Evolutionary conservation across 1,140 invertebrate genomes (phyloP), one percentile per base, ranked within the genome.

Genomic region (Bombus fervidus): DNA sequence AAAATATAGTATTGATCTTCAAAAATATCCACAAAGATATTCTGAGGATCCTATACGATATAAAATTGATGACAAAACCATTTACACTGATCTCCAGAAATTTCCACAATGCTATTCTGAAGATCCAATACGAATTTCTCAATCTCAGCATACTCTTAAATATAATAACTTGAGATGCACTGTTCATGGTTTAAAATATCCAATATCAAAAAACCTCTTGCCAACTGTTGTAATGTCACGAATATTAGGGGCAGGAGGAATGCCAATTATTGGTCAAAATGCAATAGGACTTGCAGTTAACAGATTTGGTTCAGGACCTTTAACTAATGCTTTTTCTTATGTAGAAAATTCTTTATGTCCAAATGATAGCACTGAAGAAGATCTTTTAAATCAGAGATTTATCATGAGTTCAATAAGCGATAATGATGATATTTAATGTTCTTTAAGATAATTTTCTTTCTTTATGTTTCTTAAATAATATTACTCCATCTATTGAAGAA

Each of bases 201-300:
- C 88, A 25, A 90, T 92, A 74, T 68, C 89, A 15, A 93, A 90
- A 59, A 92, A 89, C 74, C 87, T 91, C 53, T 85, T 93, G 59
- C 91, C 92, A 71, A 85, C 87, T 12, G 76, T 85, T 37, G 83
- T 85, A 47, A 85, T 85, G 83, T 80, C 83, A 25, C 89, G 93
- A 69, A 93, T 94, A 78, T 89, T 94, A 53, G 91, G 92, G 9
- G 88, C 89, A 15, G 91, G 91, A 43, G 93, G 92, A 34, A 92
- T 95, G 72, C 94, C 95, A 12, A 94, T 95, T 86, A 93, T 95
- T 41, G 93, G 93, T 12, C 94, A 94, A 66, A 91, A 91, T 3
- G 94, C 94, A 5, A 92, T 95, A 47, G 94, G 93, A 3, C 89
- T 95, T 53, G 92, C 94, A 12, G 92, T 94, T 37, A 95, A 94